Base-by-base conservation (phyloP, 92 coral and sea anemone species). In the Zoanthus sociatus region DNA sequence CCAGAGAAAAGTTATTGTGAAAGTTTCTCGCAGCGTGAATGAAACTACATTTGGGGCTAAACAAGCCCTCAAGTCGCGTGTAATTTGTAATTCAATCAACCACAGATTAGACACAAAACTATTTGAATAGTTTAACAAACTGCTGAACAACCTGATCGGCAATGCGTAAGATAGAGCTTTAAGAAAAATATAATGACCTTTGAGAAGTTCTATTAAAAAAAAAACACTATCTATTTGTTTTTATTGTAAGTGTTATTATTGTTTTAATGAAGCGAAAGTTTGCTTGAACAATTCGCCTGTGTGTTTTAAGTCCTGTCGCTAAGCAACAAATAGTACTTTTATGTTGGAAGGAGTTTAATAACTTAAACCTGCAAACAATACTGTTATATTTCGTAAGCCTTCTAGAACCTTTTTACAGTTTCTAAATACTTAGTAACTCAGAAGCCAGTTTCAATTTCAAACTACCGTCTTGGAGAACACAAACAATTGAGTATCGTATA, bases 301-400 rank as follows among this genome's bases (percentile, higher is more conserved):
- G 72, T 42, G 16, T 6, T 64, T 67, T 9, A 26, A 45, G 42
- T 46, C 47, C 53, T 81, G 76, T 67, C 66, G 56, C 76, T 66
- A 64, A 45, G 76, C 44, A 45, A 66, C 60, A 6, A 21, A 64
- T 81, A 47, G 85, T 64, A 63, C 11, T 66, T 45, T 60, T 46
- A 42, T 11, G 54, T 5, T 46, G 15, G 21, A 66, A 66, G 45
- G 26, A 64, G 17, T n/a, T 21, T 48, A 20, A 66, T 16, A 31
- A 45, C 12, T 26, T 6, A 20, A 2, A 13, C 9, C 42, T 18
- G 73, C 46, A 68, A 81, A 64, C 55, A 81, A 81, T 20, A 1
- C 47, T 68, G 60, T 46, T 44, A 12, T 26, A 18, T 1, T 66
- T 81, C 42, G 48, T 18, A 45, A 81, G 12, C 10, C 12, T 81